Conservation (phyloP, 2,113 vertebrate genomes). For the Sminthopsis crassicaudata region DNA sequence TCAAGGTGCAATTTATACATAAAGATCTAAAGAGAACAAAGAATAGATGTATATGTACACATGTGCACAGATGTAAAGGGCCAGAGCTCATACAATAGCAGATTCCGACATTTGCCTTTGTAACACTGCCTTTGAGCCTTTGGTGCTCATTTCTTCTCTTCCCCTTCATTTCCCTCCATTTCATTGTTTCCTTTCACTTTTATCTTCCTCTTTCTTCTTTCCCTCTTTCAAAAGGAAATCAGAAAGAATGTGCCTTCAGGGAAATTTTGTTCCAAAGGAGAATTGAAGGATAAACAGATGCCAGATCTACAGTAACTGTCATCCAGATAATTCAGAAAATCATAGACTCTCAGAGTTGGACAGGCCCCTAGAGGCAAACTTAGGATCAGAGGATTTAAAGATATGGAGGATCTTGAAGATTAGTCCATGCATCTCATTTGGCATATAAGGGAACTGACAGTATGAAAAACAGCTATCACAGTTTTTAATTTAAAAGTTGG, state of each 20-base stretch:
- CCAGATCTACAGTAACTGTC: neutral
- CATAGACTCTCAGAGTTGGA: neutral
- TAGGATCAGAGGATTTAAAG: neutral
- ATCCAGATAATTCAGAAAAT: neutral
- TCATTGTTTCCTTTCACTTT: neutral
- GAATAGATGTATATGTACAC: neutral
- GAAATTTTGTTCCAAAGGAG: neutral
- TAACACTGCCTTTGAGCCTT: neutral
- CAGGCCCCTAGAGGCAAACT: too few species aligned
- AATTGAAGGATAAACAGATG: neutral
- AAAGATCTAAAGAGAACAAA: neutral
- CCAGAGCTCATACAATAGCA: neutral
- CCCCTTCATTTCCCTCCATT: slow-evolving; percentile 9
- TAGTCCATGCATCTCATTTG: neutral
- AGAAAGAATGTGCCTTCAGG: neutral
- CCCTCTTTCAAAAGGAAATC: neutral
- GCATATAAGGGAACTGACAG: neutral
- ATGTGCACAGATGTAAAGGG: neutral
- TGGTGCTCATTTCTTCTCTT: slow-evolving; percentile 9
- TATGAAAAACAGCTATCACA: neutral
- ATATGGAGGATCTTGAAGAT: neutral
- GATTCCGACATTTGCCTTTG: neutral
- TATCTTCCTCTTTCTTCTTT: neutral
- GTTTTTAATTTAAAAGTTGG: neutral
- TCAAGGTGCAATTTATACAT: neutral